Percentiles rank a stretch among this genome's conserved stretches.
Conservation (phyloP, 1,140 invertebrate genomes). For the Drosophila subpulchrella region DNA sequence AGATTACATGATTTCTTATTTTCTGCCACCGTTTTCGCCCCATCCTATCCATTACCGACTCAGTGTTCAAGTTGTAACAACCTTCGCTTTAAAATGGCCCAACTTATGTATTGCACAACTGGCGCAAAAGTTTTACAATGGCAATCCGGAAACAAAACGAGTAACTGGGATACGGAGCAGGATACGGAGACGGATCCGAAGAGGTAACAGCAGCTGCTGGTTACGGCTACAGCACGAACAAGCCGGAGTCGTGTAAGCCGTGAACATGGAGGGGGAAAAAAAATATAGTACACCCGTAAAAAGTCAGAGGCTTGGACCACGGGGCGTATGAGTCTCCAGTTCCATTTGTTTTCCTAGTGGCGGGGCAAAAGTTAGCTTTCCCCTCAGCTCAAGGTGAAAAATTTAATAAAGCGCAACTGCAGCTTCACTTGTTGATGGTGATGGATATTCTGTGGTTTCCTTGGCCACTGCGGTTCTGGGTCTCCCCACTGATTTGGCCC, state of each 20-base stretch:
- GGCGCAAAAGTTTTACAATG: constrained; percentile 68
- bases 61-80: constrained; percentile 38
- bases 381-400: constrained; percentile 45
- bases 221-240: constrained; percentile 40
- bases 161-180: constrained; percentile 12
- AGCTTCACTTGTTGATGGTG: constrained; percentile 64
- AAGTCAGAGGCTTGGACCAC: constrained; percentile 20
- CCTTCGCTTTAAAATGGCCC: constrained; percentile 39
- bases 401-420: constrained; percentile 64
- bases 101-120: constrained; percentile 59
- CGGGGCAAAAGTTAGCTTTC: constrained; percentile 13
- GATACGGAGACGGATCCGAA: not conserved
- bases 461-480: constrained; percentile 7
- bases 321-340: constrained; percentile 38
- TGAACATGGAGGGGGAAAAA: constrained; percentile 4
- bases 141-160: constrained; percentile 42
- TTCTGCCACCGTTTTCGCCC: not conserved
- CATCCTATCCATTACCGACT: constrained; percentile 33
- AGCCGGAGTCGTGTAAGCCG: constrained; percentile 44
- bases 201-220: constrained; percentile 40
- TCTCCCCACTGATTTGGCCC: constrained; percentile 13
- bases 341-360: constrained; percentile 28
- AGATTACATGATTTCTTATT: constrained; percentile 18
- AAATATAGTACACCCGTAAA: constrained; percentile 8
- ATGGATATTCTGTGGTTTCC: constrained; percentile 63